Percentiles rank a stretch among this genome's conserved stretches.
These are phyloP conservation scores for Oscheius sp. DNA, from an alignment of 2,888 invertebrate genomes.

Conservation along the genomic window DNA sequence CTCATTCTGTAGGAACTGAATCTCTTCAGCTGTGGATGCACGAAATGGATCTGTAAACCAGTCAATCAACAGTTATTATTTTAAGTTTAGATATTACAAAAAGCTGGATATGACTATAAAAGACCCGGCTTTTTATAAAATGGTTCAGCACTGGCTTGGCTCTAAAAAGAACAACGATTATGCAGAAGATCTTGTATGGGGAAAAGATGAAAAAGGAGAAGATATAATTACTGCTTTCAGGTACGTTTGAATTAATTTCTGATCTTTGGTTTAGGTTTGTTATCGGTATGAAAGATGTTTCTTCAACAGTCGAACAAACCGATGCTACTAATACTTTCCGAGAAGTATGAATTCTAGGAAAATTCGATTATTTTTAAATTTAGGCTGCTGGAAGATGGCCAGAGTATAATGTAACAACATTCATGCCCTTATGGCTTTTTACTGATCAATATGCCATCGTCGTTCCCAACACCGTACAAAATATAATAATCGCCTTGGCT, in stretches of 20 bases:
- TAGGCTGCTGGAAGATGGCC: conserved; percentile 56
- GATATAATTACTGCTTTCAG: conserved; percentile 47
- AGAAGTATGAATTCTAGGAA: conserved; percentile 36
- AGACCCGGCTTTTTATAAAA: conserved; percentile 60
- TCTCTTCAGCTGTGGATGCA: conserved; percentile 69
- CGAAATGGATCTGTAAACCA: conserved; percentile 60
- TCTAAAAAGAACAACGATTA: conserved; percentile 57
- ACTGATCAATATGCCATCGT: conserved; percentile 70
- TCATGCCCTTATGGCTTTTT: conserved; percentile 70
- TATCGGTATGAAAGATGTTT: conserved; percentile 68
- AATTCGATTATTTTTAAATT: background rate
- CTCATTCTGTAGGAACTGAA: conserved; percentile 68
- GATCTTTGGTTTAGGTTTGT: conserved; percentile 60
- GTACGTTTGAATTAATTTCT: conserved; percentile 8
- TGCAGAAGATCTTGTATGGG: conserved; percentile 67
- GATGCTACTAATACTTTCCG: conserved; percentile 64
- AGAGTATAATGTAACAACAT: conserved; percentile 69
- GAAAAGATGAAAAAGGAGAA: conserved; percentile 34
- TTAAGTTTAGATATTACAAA: conserved; percentile 55
- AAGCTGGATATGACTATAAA: conserved; percentile 53
- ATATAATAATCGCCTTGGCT: conserved; percentile 62
- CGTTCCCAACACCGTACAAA: conserved; percentile 70
- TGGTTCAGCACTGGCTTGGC: conserved; percentile 62
- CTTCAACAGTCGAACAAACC: conserved; percentile 63
- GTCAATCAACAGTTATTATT: background rate